Base-by-base conservation (phyloP, 1,140 invertebrate species). In the Eciton burchellii region DNA sequence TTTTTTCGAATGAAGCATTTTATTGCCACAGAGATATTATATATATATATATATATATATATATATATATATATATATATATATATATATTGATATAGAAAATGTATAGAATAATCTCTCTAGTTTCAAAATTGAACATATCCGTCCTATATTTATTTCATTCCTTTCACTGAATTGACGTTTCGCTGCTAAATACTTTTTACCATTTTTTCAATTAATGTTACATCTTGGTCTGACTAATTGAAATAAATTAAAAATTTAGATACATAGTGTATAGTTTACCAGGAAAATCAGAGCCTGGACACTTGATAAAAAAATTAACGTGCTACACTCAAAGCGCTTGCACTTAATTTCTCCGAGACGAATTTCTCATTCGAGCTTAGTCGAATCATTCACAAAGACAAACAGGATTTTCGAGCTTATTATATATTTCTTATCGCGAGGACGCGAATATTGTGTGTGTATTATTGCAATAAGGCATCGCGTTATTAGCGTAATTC, bases 71-170 rank as follows among this genome's bases (percentile, higher is more conserved):
- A n/a, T n/a, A n/a, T 81, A 74, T 47, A 60, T 73, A 60, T 24
- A 49, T 74, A 74, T 74, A 54, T 71, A 66, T 71, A 82, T 57
- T 29, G 35, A 81, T 77, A 43, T 84, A 79, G 68, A 63, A 52
- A 56, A 52, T 74, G 76, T 71, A 84, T 82, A 86, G 54, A n/a
- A 65, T 88, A 86, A 81, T 72, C 56, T 88, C 82, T 81, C 70
- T 81, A 88, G 72, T 81, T 88, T 82, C 59, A 84, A 86, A 73
- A 60, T 86, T 85, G 83, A 89, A 89, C 88, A 88, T 89, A 90
- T 90, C 89, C 88, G 89, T 89, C 89, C 89, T 88, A 6, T 81
- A 84, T 88, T 88, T 76, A 81, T 83, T 77, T 87, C 45, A 68
- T 85, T 86, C 71, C 26, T 63, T 26, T 84, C 60, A 77, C 83